phyloP scores from a whole-genome alignment of 2,797 vertebrate genomes.

The Leptatherina wallacei region DNA sequence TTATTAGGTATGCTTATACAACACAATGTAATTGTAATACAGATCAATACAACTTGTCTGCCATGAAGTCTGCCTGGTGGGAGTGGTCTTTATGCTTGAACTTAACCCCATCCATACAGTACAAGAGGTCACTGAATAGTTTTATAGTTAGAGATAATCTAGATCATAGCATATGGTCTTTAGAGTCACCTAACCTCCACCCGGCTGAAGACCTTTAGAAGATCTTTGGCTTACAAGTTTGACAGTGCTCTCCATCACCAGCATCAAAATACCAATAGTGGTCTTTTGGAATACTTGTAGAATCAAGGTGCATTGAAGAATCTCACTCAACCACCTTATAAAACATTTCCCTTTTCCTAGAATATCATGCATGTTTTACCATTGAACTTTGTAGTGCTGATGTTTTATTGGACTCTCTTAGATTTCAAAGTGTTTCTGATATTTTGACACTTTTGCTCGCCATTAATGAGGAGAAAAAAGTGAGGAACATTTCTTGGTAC shows the following conservation, averaged over 20 bases:
- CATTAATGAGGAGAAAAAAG: neutral
- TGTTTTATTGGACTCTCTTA: neutral
- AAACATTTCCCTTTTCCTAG: neutral
- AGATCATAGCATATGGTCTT: neutral
- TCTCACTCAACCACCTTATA: neutral
- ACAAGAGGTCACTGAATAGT: neutral
- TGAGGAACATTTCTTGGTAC: too few relatives aligned
- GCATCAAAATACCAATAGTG: neutral
- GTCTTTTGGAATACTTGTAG: neutral
- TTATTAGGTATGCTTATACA: neutral
- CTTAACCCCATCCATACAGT: neutral
- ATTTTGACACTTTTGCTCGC: neutral
- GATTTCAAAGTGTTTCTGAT: neutral
- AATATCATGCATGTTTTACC: neutral
- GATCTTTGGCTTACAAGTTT: neutral
- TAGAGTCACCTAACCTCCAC: neutral
- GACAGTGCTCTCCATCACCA: neutral
- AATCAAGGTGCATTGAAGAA: too few relatives aligned
- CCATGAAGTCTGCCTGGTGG: neutral
- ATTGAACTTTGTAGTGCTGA: neutral
- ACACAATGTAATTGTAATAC: neutral
- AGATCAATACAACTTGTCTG: slow-evolving; percentile 4
- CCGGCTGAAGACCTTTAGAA: neutral
- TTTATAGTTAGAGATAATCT: neutral
- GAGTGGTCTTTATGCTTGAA: neutral